Evolutionary conservation across 2,797 vertebrate genomes (phyloP), one percentile per base, ranked within the genome.

Genomic region (Cottoperca gobio): DNA sequence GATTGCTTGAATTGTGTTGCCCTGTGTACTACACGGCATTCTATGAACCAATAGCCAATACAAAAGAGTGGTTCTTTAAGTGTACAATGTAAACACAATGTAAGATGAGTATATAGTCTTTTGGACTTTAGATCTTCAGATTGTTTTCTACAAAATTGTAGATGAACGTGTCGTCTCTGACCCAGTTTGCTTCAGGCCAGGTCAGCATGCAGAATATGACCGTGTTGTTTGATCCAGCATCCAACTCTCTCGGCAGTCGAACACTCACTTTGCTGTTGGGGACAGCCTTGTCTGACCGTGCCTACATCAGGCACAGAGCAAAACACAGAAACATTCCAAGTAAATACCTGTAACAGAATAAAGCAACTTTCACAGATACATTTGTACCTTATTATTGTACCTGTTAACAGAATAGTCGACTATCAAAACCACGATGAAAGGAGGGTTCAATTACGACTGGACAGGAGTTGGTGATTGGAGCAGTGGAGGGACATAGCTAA

Each of bases 151-250:
- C 31, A 46, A 8, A 17, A 19, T 66, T 9, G 35, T 5, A 33
- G 12, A 21, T 23, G 23, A n/a, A 33, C 60, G 13, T 58, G 9
- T 19, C 11, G 13, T 57, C 0, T 46, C 84, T 84, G 5, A 89
- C 85, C 69, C 0, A 1, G 1, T 50, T 21, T 31, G 1, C n/a
- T 5, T 68, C 14, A 11, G 71, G 57, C 39, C 57, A 65, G 8
- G 74, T 74, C 1, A 91, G 2, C 80, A 83, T 70, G 60, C 55
- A 84, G 68, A 91, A 90, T 19, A 84, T 70, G 33, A 92, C 39
- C 0, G 8, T 68, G 67, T 69, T 48, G 0, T 48, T 0, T 17
- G 6, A 0, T 28, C 42, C 46, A 21, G 2, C 12, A 1, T 21
- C 0, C 64, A 90, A 1, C 45, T 70, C 72, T 53, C 1, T 19